Evolutionary conservation across 2,113 vertebrate genomes (phyloP).

Genomic region (Chiloscyllium plagiosum): DNA sequence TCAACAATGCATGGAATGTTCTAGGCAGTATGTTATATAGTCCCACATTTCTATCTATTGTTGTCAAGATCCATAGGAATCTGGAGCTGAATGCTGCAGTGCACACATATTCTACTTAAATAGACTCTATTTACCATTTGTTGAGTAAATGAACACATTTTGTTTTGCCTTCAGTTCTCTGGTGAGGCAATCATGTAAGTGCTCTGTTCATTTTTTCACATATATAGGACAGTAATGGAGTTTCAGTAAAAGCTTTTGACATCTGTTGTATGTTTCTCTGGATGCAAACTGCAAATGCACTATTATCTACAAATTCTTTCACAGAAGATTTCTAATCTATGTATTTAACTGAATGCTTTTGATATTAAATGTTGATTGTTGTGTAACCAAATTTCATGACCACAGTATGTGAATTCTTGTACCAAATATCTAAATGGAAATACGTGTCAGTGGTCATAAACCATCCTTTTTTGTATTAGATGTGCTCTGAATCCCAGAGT

Average conservation of each 20-base stretch:
- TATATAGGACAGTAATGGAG: background rate
- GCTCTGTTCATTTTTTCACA: background rate
- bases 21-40: too few species aligned
- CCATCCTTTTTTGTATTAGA: background rate
- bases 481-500: background rate
- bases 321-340: background rate
- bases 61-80: too few species aligned
- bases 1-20: too few species aligned
- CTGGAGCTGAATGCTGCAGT: background rate
- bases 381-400: background rate
- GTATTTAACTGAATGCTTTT: background rate
- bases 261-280: background rate
- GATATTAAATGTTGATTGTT: background rate
- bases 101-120: background rate
- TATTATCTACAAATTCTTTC: background rate
- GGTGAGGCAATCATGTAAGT: background rate
- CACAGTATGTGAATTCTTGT: background rate
- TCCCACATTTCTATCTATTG: too few species aligned
- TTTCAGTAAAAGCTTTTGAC: background rate
- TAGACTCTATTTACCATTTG: background rate
- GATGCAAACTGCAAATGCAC: background rate
- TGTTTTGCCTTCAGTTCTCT: background rate
- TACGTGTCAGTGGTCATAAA: background rate
- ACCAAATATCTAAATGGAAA: background rate
- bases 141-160: background rate